These are phyloP conservation scores for Paelopatides confundens DNA, from an alignment of 53 echinoderm and acorn worm genomes.

Conservation along the genomic window DNA sequence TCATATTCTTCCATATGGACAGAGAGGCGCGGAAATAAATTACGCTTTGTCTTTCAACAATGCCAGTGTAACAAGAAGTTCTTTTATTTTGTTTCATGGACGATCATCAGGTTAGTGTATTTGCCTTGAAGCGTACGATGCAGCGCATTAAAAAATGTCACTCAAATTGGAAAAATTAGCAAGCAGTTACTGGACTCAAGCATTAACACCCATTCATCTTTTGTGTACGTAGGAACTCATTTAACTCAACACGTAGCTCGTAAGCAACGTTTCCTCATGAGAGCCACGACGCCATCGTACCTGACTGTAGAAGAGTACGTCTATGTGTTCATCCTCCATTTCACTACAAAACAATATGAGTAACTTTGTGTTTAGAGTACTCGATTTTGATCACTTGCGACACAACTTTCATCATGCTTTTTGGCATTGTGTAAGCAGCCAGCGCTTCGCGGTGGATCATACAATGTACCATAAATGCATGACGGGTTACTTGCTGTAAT, in stretches of 20 bases:
- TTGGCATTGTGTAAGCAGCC: background rate
- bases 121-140: background rate
- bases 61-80: background rate
- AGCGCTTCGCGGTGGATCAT: slow-evolving; percentile 7
- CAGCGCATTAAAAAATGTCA: slow-evolving; percentile 4
- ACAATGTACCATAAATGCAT: background rate
- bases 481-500: background rate
- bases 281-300: background rate
- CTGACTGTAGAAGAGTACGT: background rate
- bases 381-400: background rate
- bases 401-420: background rate
- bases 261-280: background rate
- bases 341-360: background rate
- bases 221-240: background rate
- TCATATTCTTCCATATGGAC: background rate
- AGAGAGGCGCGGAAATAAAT: background rate
- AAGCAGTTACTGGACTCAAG: background rate
- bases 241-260: background rate
- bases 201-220: background rate
- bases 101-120: slow-evolving; percentile 1
- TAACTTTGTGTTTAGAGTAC: background rate
- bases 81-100: background rate
- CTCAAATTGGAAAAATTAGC: background rate
- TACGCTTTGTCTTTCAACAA: background rate
- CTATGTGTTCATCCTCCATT: background rate